Conservation (phyloP, 2,797 vertebrate species). For the Gymnocypris eckloni region DNA sequence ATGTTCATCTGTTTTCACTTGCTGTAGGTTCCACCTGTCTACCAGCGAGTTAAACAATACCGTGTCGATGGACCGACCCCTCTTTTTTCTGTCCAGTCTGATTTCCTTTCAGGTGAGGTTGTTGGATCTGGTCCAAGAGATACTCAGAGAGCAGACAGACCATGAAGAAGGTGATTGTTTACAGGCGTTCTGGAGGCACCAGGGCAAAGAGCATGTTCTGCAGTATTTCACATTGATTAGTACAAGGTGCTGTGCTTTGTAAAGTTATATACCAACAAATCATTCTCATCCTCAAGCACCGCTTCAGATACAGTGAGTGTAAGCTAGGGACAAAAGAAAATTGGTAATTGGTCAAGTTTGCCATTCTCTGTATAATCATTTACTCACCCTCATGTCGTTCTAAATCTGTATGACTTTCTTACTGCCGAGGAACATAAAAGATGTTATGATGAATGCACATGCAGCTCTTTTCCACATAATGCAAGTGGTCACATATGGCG, state of each 20-base stretch:
- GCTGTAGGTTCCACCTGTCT: slow-evolving; percentile 36
- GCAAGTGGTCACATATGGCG: neutral
- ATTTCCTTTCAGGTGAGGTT: slow-evolving; percentile 43
- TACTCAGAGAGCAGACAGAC: slow-evolving; percentile 21
- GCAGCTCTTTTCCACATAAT: neutral
- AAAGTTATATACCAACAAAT: neutral
- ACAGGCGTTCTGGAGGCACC: slow-evolving; percentile 37
- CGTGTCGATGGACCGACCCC: slow-evolving; percentile 1
- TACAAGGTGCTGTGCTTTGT: slow-evolving; percentile 1
- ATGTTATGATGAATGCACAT: neutral
- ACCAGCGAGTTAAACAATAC: neutral
- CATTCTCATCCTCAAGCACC: neutral
- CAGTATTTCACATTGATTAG: slow-evolving; percentile 20
- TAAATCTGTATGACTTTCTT: neutral
- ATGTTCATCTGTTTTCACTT: slow-evolving; percentile 42
- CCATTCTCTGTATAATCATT: neutral
- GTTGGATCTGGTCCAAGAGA: slow-evolving; percentile 30
- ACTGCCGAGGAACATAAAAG: neutral
- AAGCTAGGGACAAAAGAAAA: neutral
- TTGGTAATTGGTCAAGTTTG: neutral
- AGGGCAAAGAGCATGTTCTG: slow-evolving; percentile 15
- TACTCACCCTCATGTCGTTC: neutral
- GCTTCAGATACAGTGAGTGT: neutral
- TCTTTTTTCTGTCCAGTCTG: slow-evolving; percentile 38
- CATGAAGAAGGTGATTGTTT: slow-evolving; percentile 50